Base-by-base conservation (phyloP, 2,888 invertebrate genomes). In the Molanna angustata region DNA sequence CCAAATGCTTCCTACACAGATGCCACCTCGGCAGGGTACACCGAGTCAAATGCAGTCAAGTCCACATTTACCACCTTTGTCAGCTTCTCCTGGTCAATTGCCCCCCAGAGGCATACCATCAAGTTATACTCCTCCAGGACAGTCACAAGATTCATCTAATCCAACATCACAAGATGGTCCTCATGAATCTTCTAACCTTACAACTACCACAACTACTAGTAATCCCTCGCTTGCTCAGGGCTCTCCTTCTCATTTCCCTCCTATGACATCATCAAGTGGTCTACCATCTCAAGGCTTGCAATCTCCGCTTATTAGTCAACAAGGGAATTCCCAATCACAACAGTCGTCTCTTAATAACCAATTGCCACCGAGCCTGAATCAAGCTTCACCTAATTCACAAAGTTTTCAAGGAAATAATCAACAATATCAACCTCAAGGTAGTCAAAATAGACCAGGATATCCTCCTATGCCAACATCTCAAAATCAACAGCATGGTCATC, bases 171-270 rank as follows among this genome's bases (percentile, higher is more conserved):
- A 6, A 53, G 49, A 33, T 22, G 51, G 33, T 32, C 52, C 19
- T 40, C 52, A 40, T 33, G 54, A 16, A 44, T 44, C 50, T 45
- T 42, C 20, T 32, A 46, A n/a, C n/a, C n/a, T n/a, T n/a, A n/a
- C n/a, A n/a, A n/a, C n/a, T n/a, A n/a, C n/a, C n/a, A n/a, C 27
- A 4, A 49, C 7, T 32, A 33, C 14, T 40, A 40, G 39, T 18
- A 49, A 41, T 39, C 55, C 50, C 22, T 52, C 37, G 2, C 21
- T 33, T 19, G 60, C 49, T n/a, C n/a, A n/a, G n/a, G 58, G 61
- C 19, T 41, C 16, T 37, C 22, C 44, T 11, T 4, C 49, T 32
- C 46, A 55, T 19, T 51, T 51, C 6, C 53, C 53, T 39, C 32
- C 54, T 47, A 31, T 53, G n/a, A 53, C 58, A 7, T 52, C 54